Percentiles rank a stretch among this genome's conserved stretches.
These are phyloP conservation scores for Mimachlamys varia DNA, from an alignment of 2,888 invertebrate species.

Conservation along the genomic window DNA sequence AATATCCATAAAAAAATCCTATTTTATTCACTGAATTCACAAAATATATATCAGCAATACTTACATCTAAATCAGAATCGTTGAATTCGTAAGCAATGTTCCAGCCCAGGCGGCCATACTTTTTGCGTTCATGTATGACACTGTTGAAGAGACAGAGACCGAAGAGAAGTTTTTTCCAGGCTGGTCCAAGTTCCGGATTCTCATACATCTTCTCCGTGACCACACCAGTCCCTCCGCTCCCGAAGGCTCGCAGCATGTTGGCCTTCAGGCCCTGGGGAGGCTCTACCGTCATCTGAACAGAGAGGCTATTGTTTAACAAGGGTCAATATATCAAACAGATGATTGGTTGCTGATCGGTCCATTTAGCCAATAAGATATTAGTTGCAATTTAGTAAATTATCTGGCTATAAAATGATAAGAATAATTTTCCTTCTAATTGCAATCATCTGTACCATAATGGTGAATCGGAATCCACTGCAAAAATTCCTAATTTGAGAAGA, in stretches of 20 bases:
- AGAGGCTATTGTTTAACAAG: not conserved
- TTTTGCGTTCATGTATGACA: constrained; percentile 80
- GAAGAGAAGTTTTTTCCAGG: constrained; percentile 78
- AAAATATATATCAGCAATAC: not conserved
- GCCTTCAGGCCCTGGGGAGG: constrained; percentile 79
- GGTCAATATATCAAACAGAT: not conserved
- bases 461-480: no score
- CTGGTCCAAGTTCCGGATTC: constrained; percentile 62
- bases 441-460: no score
- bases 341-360: no score
- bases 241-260: constrained; percentile 79
- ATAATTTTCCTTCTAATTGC: no score
- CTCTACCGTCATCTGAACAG: constrained; percentile 80
- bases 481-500: no score
- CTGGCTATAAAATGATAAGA: no score
- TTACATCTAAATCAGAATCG: constrained; percentile 81
- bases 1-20: no score
- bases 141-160: constrained; percentile 80
- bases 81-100: constrained; percentile 81
- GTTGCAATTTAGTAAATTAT: no score
- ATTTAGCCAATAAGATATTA: no score
- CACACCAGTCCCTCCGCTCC: constrained; percentile 76
- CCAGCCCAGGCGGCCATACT: constrained; percentile 81
- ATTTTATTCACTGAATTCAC: not conserved
- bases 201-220: constrained; percentile 76